A percentile compares a stretch with the other conserved stretches of the same genome.
phyloP scores from a whole-genome alignment of 92 coral and sea anemone species.

The Blastomussa wellsi region DNA sequence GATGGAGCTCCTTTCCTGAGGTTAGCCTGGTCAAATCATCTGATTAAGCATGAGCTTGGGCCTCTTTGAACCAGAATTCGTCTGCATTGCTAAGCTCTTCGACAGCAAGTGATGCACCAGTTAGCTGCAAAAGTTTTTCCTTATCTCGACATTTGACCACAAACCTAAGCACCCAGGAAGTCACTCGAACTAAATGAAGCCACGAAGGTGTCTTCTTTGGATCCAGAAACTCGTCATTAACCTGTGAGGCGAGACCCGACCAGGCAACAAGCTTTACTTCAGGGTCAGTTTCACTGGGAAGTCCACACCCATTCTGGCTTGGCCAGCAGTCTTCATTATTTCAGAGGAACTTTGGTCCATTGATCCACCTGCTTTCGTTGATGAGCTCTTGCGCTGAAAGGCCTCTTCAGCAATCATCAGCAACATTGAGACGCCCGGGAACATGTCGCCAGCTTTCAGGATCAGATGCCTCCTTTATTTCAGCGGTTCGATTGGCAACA shows the following conservation, averaged over 20 bases:
- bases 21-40: conserved; percentile 7
- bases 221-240: conserved; percentile 11
- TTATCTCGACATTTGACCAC: not conserved
- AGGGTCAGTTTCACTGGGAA: conserved; percentile 14
- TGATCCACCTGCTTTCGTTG: too few relatives aligned
- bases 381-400: too few relatives aligned
- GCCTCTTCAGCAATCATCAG: too few relatives aligned
- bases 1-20: too few relatives aligned
- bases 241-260: conserved; percentile 9
- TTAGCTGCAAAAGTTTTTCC: not conserved
- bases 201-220: conserved; percentile 30
- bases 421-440: too few relatives aligned
- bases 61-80: conserved; percentile 31
- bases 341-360: too few relatives aligned
- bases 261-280: conserved; percentile 18
- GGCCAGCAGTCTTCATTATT: not conserved
- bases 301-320: not conserved
- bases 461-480: too few relatives aligned
- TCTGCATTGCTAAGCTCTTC: conserved; percentile 27
- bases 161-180: conserved; percentile 16
- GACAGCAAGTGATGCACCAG: not conserved
- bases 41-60: conserved; percentile 26
- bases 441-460: too few relatives aligned
- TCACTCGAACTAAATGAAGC: conserved; percentile 20
- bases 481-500: too few relatives aligned